phyloP scores from a whole-genome alignment of 2,113 vertebrate species.

The Brachyhypopomus gauderio region DNA sequence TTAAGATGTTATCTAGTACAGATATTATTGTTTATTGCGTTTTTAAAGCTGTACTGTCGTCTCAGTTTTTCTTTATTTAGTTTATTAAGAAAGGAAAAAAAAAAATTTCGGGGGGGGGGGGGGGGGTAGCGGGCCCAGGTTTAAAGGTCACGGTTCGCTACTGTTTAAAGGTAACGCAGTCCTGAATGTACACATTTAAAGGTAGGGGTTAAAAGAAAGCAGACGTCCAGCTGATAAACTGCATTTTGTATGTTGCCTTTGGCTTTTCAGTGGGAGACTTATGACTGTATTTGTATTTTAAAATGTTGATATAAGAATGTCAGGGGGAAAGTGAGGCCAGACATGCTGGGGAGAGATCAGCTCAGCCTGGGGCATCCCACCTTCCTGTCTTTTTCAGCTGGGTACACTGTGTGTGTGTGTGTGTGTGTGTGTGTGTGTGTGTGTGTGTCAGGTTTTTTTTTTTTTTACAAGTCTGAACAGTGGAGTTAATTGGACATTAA shows the following conservation, averaged over 20 bases:
- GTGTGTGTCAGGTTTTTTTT: too few species aligned
- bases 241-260: not conserved
- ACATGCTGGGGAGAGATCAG: not conserved
- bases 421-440: not conserved
- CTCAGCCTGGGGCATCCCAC: not conserved
- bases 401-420: not conserved
- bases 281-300: not conserved
- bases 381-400: not conserved
- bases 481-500: conserved; percentile 43
- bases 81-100: too few species aligned
- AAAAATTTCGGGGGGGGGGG: too few species aligned
- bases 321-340: not conserved
- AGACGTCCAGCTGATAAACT: not conserved
- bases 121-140: too few species aligned
- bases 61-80: too few species aligned
- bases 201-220: not conserved
- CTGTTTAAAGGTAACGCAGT: too few species aligned
- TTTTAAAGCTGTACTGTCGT: too few species aligned
- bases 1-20: too few species aligned
- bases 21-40: too few species aligned
- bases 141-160: too few species aligned
- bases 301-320: not conserved
- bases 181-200: too few species aligned
- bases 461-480: conserved; percentile 32
- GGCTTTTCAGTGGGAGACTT: not conserved